Evolutionary conservation across 2,113 vertebrate genomes (phyloP).

Genomic region (Aptenodytes patagonicus): DNA sequence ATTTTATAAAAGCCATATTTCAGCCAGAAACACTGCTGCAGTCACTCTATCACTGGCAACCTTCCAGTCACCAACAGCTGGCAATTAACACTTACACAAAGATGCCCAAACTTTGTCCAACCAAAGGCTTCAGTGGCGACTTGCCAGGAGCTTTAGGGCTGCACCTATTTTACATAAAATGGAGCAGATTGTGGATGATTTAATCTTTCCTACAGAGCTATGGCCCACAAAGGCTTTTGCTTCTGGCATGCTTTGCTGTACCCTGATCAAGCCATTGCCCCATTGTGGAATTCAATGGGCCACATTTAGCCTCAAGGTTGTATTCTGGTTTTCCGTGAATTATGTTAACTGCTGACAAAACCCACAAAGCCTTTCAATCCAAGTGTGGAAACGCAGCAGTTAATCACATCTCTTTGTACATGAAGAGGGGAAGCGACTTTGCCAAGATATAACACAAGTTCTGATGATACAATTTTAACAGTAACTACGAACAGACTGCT

Average conservation of each 20-base stretch:
- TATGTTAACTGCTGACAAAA: constrained; percentile 25
- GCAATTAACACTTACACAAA: constrained; percentile 59
- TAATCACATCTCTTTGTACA: constrained; percentile 37
- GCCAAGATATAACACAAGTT: constrained; percentile 16
- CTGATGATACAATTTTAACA: constrained; percentile 34
- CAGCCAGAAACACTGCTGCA: neutral
- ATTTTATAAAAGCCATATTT: constrained; percentile 17
- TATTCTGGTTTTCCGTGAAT: constrained; percentile 24
- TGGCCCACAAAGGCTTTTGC: constrained; percentile 25
- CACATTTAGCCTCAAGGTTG: constrained; percentile 45
- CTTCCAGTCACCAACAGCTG: constrained; percentile 54
- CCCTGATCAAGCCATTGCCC: neutral
- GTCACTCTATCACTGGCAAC: constrained; percentile 21
- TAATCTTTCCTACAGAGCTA: constrained; percentile 3
- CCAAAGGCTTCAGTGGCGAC: neutral
- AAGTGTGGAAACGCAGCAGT: constrained; percentile 24
- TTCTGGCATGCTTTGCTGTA: neutral
- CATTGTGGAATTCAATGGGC: constrained; percentile 27
- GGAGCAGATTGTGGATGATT: constrained; percentile 36
- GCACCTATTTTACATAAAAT: constrained; percentile 51
- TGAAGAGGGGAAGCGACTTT: neutral
- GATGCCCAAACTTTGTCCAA: constrained; percentile 40
- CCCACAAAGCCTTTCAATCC: neutral
- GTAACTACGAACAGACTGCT: constrained; percentile 33
- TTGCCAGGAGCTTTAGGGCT: constrained; percentile 24